Conservation (phyloP, 2,113 vertebrate species). For the Pipra filicauda region DNA sequence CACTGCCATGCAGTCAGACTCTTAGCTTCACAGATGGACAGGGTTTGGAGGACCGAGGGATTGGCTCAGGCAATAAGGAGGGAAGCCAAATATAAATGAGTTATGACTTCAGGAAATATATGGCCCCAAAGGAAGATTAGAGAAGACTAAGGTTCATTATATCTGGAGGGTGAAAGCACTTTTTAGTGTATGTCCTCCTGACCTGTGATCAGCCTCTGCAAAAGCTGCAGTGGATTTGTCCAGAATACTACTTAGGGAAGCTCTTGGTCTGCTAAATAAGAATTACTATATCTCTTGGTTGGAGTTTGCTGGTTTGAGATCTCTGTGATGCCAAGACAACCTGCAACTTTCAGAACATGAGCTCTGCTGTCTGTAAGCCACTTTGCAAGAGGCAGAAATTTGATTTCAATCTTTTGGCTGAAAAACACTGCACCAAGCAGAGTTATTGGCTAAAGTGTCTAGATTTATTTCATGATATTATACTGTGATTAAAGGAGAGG, state of each 20-base stretch:
- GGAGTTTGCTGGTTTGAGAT: not conserved
- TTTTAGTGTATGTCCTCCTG: not conserved
- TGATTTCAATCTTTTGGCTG: conserved; percentile 42
- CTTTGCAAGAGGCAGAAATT: not conserved
- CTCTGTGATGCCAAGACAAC: not conserved
- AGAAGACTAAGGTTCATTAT: not conserved
- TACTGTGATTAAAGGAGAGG: conserved; percentile 51
- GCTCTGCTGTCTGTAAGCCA: not conserved
- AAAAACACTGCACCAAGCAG: conserved; percentile 25
- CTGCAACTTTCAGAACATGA: not conserved
- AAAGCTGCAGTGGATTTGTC: not conserved
- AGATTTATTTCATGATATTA: not conserved
- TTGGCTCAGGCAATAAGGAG: not conserved
- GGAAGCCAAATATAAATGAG: not conserved
- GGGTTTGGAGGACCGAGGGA: not conserved
- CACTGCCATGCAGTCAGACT: not conserved
- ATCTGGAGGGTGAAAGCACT: not conserved
- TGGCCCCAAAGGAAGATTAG: not conserved
- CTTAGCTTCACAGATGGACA: not conserved
- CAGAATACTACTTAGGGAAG: not conserved
- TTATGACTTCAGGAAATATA: not conserved
- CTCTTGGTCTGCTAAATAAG: not conserved
- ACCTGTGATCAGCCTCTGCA: not conserved
- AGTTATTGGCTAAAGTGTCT: conserved; percentile 32
- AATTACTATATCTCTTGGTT: not conserved